These are phyloP conservation scores for Myocastor coypus DNA, from an alignment of 2,113 vertebrate species.

Conservation along the genomic window DNA sequence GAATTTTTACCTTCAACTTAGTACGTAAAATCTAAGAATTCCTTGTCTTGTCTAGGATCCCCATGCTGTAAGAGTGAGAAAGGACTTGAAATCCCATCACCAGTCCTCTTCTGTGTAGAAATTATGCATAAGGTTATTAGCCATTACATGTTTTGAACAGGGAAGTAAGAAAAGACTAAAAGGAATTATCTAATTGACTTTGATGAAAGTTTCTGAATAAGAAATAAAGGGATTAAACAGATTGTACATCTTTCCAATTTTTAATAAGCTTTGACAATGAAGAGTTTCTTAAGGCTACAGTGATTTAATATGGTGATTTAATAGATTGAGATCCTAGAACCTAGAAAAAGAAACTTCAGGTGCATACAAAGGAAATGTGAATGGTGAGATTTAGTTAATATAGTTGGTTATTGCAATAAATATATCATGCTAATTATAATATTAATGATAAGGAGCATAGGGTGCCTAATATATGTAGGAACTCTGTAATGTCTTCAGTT, in stretches of 20 bases:
- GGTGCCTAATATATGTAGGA: background rate
- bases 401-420: background rate
- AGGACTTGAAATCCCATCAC: background rate
- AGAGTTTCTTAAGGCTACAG: background rate
- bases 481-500: background rate
- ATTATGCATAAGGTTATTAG: background rate
- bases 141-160: background rate
- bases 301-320: background rate
- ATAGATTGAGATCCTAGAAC: background rate
- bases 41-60: background rate
- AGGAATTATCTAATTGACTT: background rate
- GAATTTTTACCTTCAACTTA: slow-evolving; percentile 4
- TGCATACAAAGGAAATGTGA: background rate
- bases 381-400: background rate
- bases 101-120: background rate
- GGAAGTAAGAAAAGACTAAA: background rate
- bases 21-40: background rate
- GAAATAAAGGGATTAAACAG: background rate
- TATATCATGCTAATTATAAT: background rate
- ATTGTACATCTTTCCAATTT: background rate
- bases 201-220: slow-evolving; percentile 29
- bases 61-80: background rate
- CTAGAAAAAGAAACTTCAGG: background rate
- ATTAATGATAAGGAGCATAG: background rate
- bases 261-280: background rate